Base-by-base conservation (phyloP, 2,113 vertebrate genomes). In the Plecotus auritus region DNA sequence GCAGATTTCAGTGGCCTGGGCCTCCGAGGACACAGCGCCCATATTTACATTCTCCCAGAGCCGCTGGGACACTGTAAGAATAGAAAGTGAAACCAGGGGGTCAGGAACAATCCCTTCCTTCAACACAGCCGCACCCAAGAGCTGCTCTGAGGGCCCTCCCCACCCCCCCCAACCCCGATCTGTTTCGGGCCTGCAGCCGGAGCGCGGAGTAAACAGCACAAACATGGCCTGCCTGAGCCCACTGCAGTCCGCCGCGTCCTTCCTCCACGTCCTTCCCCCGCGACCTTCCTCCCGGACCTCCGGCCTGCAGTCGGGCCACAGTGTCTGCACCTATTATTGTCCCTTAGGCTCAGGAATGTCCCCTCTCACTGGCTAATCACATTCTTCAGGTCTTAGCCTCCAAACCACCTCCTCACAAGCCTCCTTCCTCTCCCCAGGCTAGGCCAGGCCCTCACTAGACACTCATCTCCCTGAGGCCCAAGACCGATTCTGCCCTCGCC, bases 41-140 rank as follows among this genome's bases (percentile, higher is more conserved):
- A 56, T 1, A 54, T 4, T 72, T 56, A 82, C 67, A 26, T 51
- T 85, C 90, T 94, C 94, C 32, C 37, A 16, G 85, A 92, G 70
- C 32, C 69, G 45, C 73, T 14, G 8, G 30, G 17, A 81, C 73
- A 73, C 70, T 30, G 14, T 40, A 20, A 14, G 85, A 85, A 85
- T 1, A 83, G 90, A 95, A 94, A 97, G 69, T 22, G 40, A 95
- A 96, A 92, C 76, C 54, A 3, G 35, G 0, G 37, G 51, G 49
- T 72, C 73, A 14, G 35, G 76, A 93, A 89, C 95, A 87, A 64
- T 76, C 18, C 61, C 66, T 85, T 72, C 88, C 92, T 95, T 90
- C 96, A 81, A 26, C 59, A 20, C 56, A 49, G 76, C 22, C 3
- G 30, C 7, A 40, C 84, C 91, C 8, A 32, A 61, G 30, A 47